A percentile compares a stretch with the other conserved stretches of the same genome.
Evolutionary conservation across 2,113 vertebrate genomes (phyloP).

Genomic region (Anarrhichthys ocellatus): DNA sequence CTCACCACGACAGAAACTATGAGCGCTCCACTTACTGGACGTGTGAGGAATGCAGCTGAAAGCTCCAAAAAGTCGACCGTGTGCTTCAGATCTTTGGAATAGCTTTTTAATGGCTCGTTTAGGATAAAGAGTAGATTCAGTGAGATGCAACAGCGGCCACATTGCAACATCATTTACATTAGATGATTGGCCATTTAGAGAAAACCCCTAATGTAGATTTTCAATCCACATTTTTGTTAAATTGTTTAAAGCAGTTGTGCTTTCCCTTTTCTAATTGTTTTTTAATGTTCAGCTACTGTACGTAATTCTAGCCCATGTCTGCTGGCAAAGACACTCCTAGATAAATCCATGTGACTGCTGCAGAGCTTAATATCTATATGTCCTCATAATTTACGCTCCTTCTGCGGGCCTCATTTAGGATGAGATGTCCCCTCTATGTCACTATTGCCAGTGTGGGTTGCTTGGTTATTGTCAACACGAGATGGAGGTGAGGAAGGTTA

Average conservation of each 20-base stretch:
- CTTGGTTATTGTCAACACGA: slow-evolving; percentile 1
- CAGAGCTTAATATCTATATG: background rate
- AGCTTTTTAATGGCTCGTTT: background rate
- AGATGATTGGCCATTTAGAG: background rate
- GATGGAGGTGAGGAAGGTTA: slow-evolving; percentile 12
- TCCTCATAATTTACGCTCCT: background rate
- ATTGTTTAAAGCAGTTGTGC: background rate
- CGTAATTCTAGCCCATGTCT: background rate
- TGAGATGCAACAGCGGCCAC: background rate
- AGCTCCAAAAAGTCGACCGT: background rate
- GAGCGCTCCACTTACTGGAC: background rate
- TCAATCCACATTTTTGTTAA: background rate
- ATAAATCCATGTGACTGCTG: background rate
- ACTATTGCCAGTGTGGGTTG: background rate
- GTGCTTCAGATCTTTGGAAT: background rate
- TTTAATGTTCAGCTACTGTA: too few relatives aligned
- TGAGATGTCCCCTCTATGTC: background rate
- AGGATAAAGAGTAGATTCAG: background rate
- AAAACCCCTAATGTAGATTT: background rate
- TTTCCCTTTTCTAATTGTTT: background rate
- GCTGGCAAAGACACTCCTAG: background rate
- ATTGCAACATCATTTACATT: background rate
- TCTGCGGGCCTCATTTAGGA: background rate
- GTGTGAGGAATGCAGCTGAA: too few relatives aligned
- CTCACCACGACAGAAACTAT: background rate